A percentile compares a stretch with the other conserved stretches of the same genome.
These are phyloP conservation scores for Neocrepidodera transversa DNA, from an alignment of 2,888 invertebrate species.

Conservation along the genomic window DNA sequence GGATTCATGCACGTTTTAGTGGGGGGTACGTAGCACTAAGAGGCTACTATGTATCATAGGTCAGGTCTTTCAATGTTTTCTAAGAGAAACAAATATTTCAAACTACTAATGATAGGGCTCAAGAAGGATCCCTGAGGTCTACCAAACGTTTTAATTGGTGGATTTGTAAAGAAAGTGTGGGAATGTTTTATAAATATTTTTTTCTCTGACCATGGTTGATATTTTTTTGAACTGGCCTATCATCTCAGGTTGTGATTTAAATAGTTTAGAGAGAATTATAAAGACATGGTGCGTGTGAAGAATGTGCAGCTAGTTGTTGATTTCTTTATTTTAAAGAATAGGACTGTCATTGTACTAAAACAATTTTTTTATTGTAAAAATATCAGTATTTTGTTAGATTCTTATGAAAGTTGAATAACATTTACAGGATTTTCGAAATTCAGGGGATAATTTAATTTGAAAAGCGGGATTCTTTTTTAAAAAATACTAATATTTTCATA, in stretches of 20 bases:
- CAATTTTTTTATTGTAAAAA: constrained; percentile 41
- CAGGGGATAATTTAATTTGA: no score
- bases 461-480: neutral
- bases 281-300: constrained; percentile 40
- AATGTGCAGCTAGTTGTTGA: constrained; percentile 57
- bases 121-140: no score
- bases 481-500: neutral
- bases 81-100: constrained; percentile 5
- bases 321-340: constrained; percentile 47
- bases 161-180: no score
- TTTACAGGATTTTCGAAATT: neutral
- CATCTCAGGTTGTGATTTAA: constrained; percentile 60
- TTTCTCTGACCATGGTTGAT: constrained; percentile 6
- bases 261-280: constrained; percentile 44
- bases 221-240: constrained; percentile 32
- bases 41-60: constrained; percentile 21
- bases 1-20: constrained; percentile 75
- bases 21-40: constrained; percentile 69
- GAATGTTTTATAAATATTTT: neutral
- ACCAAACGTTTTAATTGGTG: no score
- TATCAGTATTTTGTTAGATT: neutral
- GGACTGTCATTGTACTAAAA: neutral
- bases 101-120: no score
- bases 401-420: neutral
- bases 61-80: constrained; percentile 17